Base-by-base conservation (phyloP, 2,888 invertebrate species). In the Campoplex nolae region DNA sequence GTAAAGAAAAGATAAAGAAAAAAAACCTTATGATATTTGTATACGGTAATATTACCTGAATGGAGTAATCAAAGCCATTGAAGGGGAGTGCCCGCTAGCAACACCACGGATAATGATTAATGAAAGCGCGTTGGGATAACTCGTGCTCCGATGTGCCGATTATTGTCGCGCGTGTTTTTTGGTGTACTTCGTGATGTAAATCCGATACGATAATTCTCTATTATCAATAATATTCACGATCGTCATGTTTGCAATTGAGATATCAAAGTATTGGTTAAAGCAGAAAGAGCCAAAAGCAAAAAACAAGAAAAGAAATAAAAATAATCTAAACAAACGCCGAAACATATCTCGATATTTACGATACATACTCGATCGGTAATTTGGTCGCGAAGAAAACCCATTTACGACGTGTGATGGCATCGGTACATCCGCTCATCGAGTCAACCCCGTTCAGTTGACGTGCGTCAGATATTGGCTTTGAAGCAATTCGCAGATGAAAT, bases 1-100 rank as follows among this genome's bases (percentile, higher is more conserved):
- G 45, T 23, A 74, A 83, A 58, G 51, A 42, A 65, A 84, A 38
- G 71, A 84, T 32, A 45, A 86, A 73, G 68, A 32, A 45, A 86
- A 76, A 68, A 67, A 83, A 79, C 74, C 91, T 92, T 93, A 93
- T 92, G 93, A 94, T 94, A 94, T 94, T 94, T 94, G 93, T 94
- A 94, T 94, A 93, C 93, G 93, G 92, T 92, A 88, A 91, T 92
- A 85, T 87, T 88, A 88, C 80, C 82, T 76, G 86, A 85, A 89
- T 89, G 84, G 84, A 82, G 85, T 85, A 88, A 89, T 88, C 84
- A 88, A 85, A 88, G 89, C 89, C 88, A 89, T 81, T 90, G 91
- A 90, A 93, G 89, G 90, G 91, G 91, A 92, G 91, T 90, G 90
- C 91, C 90, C 90, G 90, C 92, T 90, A 82, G 92, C 92, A 92